These are phyloP conservation scores for Delichon dasypus DNA, from an alignment of 2,797 vertebrate genomes.

Conservation along the genomic window DNA sequence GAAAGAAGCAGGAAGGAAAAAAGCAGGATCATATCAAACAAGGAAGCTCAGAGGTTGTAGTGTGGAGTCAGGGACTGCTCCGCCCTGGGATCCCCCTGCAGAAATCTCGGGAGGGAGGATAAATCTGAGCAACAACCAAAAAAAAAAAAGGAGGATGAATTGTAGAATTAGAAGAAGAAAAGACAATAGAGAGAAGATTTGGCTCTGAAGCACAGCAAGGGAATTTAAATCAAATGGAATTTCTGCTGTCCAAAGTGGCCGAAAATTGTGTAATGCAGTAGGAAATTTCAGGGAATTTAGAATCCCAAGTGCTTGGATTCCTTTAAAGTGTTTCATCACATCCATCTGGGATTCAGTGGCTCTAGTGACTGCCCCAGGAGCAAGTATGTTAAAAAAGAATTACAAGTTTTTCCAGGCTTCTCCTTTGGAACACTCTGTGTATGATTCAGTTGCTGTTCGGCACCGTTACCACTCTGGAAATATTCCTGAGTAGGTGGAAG, in stretches of 20 bases:
- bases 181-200: not conserved
- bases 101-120: not conserved
- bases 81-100: not conserved
- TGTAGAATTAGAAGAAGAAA: not conserved
- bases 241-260: not conserved
- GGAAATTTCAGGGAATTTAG: not conserved
- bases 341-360: not conserved
- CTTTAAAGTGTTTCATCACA: not conserved
- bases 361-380: not conserved
- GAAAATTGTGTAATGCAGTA: not conserved
- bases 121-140: not conserved
- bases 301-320: not conserved
- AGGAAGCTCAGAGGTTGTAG: not conserved
- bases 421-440: not conserved
- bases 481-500: conserved; percentile 51
- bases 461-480: conserved; percentile 37
- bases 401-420: not conserved
- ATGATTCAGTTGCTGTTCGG: not conserved
- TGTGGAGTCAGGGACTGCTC: accelerated
- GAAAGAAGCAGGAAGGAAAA: not conserved
- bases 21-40: accelerated
- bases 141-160: not conserved
- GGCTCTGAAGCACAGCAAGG: not conserved
- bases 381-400: not conserved
- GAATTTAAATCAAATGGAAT: not conserved